phyloP scores from a whole-genome alignment of 2,113 vertebrate species.

The Actinemys pallida region DNA sequence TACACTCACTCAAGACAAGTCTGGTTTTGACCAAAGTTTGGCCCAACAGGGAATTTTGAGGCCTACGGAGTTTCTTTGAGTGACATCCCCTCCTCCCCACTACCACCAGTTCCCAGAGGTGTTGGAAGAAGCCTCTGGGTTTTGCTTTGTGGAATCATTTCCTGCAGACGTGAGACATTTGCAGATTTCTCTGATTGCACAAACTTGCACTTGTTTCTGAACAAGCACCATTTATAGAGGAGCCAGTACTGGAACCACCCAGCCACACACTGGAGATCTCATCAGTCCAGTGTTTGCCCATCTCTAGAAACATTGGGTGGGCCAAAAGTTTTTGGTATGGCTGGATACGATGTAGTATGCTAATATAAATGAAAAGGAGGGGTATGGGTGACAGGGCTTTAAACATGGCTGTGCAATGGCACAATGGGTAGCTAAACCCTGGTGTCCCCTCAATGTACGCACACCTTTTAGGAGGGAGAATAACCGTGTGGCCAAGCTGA shows the following conservation, averaged over 20 bases:
- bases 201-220: not conserved
- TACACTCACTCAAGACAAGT: not conserved
- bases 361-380: not conserved
- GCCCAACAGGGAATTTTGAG: not conserved
- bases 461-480: not conserved
- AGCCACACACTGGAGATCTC: not conserved
- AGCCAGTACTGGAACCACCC: not conserved
- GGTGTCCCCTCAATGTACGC: not conserved
- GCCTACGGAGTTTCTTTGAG: not conserved
- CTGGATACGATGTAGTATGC: not conserved
- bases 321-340: not conserved
- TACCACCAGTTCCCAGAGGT: not conserved
- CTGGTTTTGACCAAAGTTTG: not conserved
- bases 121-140: not conserved
- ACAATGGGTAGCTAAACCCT: not conserved
- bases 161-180: not conserved
- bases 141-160: not conserved
- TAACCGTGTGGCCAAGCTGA: not conserved
- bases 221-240: not conserved
- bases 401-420: not conserved
- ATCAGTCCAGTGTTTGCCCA: not conserved
- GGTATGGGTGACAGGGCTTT: not conserved
- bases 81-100: not conserved
- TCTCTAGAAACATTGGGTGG: not conserved
- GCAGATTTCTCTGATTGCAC: not conserved